Conservation (phyloP, 2,888 invertebrate species). For the Tanaodytes sp. region DNA sequence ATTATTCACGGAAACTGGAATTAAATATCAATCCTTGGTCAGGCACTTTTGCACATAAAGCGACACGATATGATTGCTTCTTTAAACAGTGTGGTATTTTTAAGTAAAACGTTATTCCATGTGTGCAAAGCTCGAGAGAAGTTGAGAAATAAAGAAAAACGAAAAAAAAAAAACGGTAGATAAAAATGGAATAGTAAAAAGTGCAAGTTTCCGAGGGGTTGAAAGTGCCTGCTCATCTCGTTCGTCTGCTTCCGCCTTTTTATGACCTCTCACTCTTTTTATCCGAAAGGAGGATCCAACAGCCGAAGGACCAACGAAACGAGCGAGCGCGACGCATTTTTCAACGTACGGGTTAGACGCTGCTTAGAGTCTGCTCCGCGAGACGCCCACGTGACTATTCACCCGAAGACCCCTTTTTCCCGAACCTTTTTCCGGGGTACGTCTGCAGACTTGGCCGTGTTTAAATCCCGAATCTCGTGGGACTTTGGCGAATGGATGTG, state of each 20-base stretch:
- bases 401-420: conserved; percentile 3
- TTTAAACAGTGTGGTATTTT: too few relatives aligned
- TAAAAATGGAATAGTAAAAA: too few relatives aligned
- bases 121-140: too few relatives aligned
- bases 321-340: conserved; percentile 46
- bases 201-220: conserved; percentile 34
- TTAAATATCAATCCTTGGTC: too few relatives aligned
- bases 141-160: too few relatives aligned
- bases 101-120: too few relatives aligned
- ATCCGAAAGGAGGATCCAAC: conserved; percentile 45
- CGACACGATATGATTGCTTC: too few relatives aligned
- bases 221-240: conserved; percentile 58
- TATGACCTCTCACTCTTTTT: conserved; percentile 48
- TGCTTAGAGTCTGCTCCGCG: conserved; percentile 34
- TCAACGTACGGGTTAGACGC: conserved; percentile 37
- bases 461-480: conserved; percentile 50
- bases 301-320: too few relatives aligned
- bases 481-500: too few relatives aligned
- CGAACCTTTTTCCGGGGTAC: too few relatives aligned
- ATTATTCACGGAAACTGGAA: too few relatives aligned
- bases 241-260: conserved; percentile 55
- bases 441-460: conserved; percentile 50
- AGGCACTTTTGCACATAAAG: too few relatives aligned
- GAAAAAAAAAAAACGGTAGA: conserved; percentile 27
- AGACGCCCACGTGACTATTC: conserved; percentile 32